Evolutionary conservation across 2,888 invertebrate genomes (phyloP), one percentile per base, ranked within the genome.

Genomic region (Tenthredo amoena): DNA sequence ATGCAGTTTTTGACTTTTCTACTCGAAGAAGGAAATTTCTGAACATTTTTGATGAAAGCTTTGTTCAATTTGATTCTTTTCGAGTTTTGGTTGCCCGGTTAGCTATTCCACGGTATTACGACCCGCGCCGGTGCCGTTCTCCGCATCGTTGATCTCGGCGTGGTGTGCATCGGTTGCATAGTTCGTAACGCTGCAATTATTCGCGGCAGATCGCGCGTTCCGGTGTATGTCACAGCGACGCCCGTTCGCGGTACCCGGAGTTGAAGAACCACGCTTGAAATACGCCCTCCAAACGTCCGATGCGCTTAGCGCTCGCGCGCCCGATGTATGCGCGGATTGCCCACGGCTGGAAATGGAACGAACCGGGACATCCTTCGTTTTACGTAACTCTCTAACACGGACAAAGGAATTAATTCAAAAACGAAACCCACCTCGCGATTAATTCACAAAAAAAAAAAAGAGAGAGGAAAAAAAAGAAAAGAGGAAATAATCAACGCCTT

Each of bases 251-350:
- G 68, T 34, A 34, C 68, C 34, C 37, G 18, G 31, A 62, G 62
- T 31, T 68, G 40, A 47, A 50, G 83, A 83, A 83, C 83, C 83
- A 83, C 83, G 92, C 92, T 92, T 90, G 91, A 91, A 87, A 89
- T 90, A 88, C 91, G 91, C 91, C 91, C 91, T 91, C 91, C 91
- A 91, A 92, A 92, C 90, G 91, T 89, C 91, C 91, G 89, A 91
- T 88, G 89, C 89, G 87, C 89, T 90, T 88, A 89, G 88, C 90
- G 91, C 91, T 92, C 90, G 89, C 91, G 91, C 91, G 88, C 43
- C 26, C 83, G 68, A 83, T 83, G 83, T 47, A 83, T 71, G 47
- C 83, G 83, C 83, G 83, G 40, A 47, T 83, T 43, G 83, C 65
- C 83, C 47, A 50, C 83, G 83, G 71, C 26, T 65, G 15, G 31